Evolutionary conservation across 2,113 vertebrate genomes (phyloP), one percentile per base, ranked within the genome.

Genomic region (Origma solitaria): DNA sequence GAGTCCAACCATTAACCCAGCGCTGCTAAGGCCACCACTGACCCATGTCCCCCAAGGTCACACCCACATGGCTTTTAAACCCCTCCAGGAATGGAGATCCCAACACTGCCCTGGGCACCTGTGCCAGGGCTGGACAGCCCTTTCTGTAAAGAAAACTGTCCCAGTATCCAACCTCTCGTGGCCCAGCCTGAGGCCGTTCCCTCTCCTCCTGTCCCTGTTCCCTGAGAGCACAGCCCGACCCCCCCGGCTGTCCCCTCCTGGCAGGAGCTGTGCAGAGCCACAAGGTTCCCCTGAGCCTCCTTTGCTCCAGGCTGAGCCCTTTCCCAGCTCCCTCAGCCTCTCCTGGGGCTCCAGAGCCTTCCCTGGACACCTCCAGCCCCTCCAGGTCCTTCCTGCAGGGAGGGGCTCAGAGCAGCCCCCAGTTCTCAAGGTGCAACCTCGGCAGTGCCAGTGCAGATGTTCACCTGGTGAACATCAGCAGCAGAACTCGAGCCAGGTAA

Each of bases 301-400:
- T 89, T n/a, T 82, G 0, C 53, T 53, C 60, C 61, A 75, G 78
- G 1, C 38, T 82, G 1, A 82, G 45, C 33, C 22, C 37, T 57
- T 5, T 6, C 35, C 54, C 62, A 85, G 65, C 44, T 82, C 47
- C 27, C 56, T 25, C 68, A 72, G 25, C 35, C 3, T 0, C 23
- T 82, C 23, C 31, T 42, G 37, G 5, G 4, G 56, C 58, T 70
- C 65, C 76, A 65, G 42, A 0, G 2, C 50, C 44, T 58, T 0
- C 24, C 13, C 77, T 75, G 77, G 4, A 38, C 38, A 14, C 0
- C 53, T 68, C 60, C 78, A 60, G 45, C 53, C 38, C 47, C n/a
- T 60, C 70, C 0, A 0, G 0, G 70, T 45, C 20, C 17, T 16
- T 27, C 20, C 2, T 40, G 35, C 28, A 7, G 13, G 4, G 40